Conservation (phyloP, 2,797 vertebrate genomes). For the Uromys caudimaculatus region DNA sequence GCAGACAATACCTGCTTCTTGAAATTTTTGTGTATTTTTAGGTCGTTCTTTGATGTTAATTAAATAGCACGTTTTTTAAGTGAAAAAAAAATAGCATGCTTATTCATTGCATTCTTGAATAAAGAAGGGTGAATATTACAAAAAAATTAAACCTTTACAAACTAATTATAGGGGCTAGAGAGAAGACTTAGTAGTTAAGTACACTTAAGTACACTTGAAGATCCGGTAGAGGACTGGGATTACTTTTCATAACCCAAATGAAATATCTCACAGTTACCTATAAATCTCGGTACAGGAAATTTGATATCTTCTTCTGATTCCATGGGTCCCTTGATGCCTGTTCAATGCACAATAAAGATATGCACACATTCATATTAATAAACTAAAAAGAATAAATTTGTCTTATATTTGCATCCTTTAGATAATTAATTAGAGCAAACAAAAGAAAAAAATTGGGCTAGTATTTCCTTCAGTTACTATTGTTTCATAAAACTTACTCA, state of each 20-base stretch:
- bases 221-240: not conserved
- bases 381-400: not conserved
- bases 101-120: not conserved
- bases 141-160: not conserved
- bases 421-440: not conserved
- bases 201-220: not conserved
- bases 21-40: conserved; percentile 5
- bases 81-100: not conserved
- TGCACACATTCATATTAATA: not conserved
- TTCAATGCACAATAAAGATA: not conserved
- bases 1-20: not conserved
- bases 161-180: not conserved
- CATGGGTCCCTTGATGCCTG: not conserved
- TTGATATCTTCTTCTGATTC: not conserved
- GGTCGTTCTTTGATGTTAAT: conserved; percentile 1
- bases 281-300: not conserved
- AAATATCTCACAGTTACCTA: not conserved
- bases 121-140: not conserved
- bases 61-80: not conserved
- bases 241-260: not conserved
- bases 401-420: not conserved
- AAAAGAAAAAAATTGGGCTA: not conserved
- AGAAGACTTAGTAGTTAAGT: not conserved
- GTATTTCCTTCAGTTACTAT: not conserved
- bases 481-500: not conserved